Conservation (phyloP, 2,797 vertebrate species). For the Sebastes miniatus region DNA sequence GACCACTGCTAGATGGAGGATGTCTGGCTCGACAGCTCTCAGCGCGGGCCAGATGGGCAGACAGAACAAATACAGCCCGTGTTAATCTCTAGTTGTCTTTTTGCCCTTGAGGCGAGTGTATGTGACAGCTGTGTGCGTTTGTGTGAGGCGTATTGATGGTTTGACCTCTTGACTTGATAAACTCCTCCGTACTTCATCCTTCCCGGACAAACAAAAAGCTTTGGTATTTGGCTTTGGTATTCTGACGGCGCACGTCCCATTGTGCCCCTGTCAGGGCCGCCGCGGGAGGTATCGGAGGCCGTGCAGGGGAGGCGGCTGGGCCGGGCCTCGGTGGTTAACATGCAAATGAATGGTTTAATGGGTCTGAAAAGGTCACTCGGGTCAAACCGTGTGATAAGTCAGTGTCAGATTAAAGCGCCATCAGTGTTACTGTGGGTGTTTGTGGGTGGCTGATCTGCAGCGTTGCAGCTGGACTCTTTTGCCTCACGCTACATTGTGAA, state of each 20-base stretch:
- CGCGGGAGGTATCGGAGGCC: slow-evolving; percentile 20
- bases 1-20: slow-evolving; percentile 22
- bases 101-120: slow-evolving; percentile 14
- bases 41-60: slow-evolving; percentile 31
- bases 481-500: slow-evolving; percentile 32
- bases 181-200: slow-evolving; percentile 67
- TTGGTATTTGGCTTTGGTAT: slow-evolving; percentile 31
- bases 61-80: slow-evolving; percentile 29
- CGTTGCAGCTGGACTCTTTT: slow-evolving; percentile 53
- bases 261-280: slow-evolving; percentile 57
- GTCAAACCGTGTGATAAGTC: slow-evolving; percentile 76
- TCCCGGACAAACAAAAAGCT: slow-evolving; percentile 56
- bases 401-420: slow-evolving; percentile 59
- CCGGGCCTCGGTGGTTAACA: slow-evolving; percentile 73
- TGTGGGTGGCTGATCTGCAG: slow-evolving; percentile 41
- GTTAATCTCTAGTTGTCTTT: slow-evolving; percentile 36
- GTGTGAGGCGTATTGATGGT: slow-evolving; percentile 51
- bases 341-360: slow-evolving; percentile 79
- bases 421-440: slow-evolving; percentile 23
- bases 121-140: slow-evolving; percentile 46
- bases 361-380: slow-evolving; percentile 57
- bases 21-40: slow-evolving; percentile 31
- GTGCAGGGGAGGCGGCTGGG: neutral
- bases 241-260: slow-evolving; percentile 44
- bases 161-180: slow-evolving; percentile 73